phyloP scores from a whole-genome alignment of 2,113 vertebrate genomes.

The Oncorhynchus keta region DNA sequence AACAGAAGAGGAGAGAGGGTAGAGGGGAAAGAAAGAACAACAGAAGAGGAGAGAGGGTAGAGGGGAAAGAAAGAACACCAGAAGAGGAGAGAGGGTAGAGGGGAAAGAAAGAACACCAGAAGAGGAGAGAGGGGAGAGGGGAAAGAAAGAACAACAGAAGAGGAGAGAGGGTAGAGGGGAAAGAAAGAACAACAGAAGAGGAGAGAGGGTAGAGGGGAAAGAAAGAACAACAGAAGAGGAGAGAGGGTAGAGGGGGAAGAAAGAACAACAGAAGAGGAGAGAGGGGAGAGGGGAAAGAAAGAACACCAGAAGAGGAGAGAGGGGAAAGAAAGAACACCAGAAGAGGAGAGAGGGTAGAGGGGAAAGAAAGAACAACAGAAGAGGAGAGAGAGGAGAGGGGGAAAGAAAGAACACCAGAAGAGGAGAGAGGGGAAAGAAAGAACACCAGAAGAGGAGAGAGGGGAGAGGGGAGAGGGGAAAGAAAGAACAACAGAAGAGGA shows the following conservation, averaged over 20 bases:
- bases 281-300: background rate
- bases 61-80: background rate
- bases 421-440: too few species aligned
- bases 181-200: background rate
- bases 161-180: background rate
- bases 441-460: background rate
- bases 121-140: background rate
- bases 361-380: background rate
- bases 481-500: background rate
- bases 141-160: background rate
- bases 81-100: background rate
- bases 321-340: background rate
- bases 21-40: background rate
- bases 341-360: background rate
- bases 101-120: background rate
- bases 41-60: background rate
- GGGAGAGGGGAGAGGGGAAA: background rate
- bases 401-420: too few species aligned
- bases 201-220: background rate
- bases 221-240: background rate
- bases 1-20: background rate
- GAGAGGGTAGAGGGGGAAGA: background rate
- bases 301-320: too few species aligned
- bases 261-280: background rate
- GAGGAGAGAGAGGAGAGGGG: background rate